Evolutionary conservation across 2,797 vertebrate species (phyloP).

Genomic region (Dermochelys coriacea): DNA sequence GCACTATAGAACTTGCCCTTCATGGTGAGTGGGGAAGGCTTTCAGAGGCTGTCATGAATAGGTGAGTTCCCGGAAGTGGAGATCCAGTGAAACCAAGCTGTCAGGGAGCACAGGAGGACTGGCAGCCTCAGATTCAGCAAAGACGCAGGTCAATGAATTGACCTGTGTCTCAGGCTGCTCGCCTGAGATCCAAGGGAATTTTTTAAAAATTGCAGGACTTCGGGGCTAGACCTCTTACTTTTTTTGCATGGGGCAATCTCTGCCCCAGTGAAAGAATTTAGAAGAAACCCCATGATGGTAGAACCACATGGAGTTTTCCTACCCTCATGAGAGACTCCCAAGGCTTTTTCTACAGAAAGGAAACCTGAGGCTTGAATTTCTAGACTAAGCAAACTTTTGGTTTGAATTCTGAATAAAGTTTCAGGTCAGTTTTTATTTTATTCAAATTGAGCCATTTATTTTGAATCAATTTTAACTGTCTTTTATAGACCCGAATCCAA

Average conservation of each 20-base stretch:
- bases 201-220: neutral
- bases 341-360: neutral
- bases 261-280: neutral
- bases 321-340: neutral
- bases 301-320: neutral
- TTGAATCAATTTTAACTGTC: neutral
- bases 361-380: slow-evolving; percentile 1
- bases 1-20: neutral
- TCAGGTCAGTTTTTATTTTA: neutral
- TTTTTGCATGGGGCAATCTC: neutral
- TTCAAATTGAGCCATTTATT: neutral
- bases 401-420: neutral
- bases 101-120: neutral
- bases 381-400: slow-evolving; percentile 7
- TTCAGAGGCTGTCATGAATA: neutral
- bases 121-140: neutral
- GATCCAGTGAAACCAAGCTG: too few species aligned
- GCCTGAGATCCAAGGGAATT: neutral
- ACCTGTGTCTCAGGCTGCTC: neutral
- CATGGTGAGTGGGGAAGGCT: neutral
- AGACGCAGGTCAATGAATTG: neutral
- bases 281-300: neutral
- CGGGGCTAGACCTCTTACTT: neutral
- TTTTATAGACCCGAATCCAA: neutral
- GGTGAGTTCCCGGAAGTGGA: neutral